A percentile compares a stretch with the other conserved stretches of the same genome.
phyloP scores from a whole-genome alignment of 2,888 invertebrate genomes.

The Eupithecia inturbata region DNA sequence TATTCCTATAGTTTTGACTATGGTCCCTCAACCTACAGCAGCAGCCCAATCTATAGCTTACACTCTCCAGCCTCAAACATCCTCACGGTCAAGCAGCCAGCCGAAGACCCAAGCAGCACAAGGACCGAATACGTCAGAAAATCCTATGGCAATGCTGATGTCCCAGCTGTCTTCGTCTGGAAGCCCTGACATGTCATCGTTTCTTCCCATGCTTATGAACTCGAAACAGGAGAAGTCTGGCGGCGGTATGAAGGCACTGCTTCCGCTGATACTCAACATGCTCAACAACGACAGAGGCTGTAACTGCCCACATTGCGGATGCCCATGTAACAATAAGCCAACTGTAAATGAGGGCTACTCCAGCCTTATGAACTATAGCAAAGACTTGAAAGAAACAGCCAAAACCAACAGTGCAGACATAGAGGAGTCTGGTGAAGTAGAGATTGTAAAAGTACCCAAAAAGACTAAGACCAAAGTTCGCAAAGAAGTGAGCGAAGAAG shows the following conservation, averaged over 20 bases:
- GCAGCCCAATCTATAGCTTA: conserved; percentile 44
- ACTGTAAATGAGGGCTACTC: conserved; percentile 56
- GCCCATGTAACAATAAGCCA: conserved; percentile 45
- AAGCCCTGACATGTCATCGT: conserved; percentile 36
- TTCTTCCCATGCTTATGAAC: conserved; percentile 42
- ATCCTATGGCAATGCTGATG: conserved; percentile 49
- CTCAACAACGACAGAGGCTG: conserved; percentile 64
- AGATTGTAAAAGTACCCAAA: conserved; percentile 9
- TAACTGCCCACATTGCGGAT: conserved; percentile 55
- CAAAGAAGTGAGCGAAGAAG: conserved; percentile 50
- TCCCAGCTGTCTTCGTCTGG: conserved; percentile 46
- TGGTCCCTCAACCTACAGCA: conserved; percentile 33
- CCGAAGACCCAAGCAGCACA: conserved; percentile 24
- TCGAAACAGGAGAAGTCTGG: conserved; percentile 54
- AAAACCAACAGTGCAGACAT: conserved; percentile 14
- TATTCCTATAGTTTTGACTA: conserved; percentile 39
- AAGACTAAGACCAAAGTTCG: conserved; percentile 40
- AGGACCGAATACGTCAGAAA: conserved; percentile 34
- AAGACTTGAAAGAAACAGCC: conserved; percentile 9
- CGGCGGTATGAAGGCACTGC: conserved; percentile 61
- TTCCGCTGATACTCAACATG: conserved; percentile 70
- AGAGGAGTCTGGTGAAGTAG: conserved; percentile 19
- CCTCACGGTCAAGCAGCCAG: conserved; percentile 37
- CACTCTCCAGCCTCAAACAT: conserved; percentile 49
- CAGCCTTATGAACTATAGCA: conserved; percentile 56